Evolutionary conservation across 2,797 vertebrate genomes (phyloP).

Genomic region (Pseudocheirus occidentalis): DNA sequence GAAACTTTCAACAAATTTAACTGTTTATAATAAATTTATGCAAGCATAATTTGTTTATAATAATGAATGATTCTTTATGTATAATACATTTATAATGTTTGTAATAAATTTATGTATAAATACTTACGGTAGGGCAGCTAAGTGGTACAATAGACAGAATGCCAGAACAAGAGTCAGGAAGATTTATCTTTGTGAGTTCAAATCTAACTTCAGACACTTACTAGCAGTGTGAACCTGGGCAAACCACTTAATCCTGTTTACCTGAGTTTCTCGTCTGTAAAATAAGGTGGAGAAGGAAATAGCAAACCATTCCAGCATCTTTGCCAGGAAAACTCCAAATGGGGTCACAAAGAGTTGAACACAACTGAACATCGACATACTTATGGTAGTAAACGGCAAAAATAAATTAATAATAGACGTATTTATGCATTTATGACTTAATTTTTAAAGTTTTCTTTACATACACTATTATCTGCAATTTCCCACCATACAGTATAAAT

Average conservation of each 20-base stretch:
- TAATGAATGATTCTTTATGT: too few relatives aligned
- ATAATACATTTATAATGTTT: neutral
- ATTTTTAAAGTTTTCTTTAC: neutral
- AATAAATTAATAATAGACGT: neutral
- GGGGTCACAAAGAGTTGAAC: neutral
- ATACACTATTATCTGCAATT: neutral
- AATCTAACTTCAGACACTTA: neutral
- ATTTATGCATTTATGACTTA: neutral
- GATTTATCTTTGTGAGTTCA: neutral
- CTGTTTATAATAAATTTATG: neutral
- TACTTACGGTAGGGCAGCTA: neutral
- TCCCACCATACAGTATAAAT: neutral
- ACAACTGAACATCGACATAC: neutral
- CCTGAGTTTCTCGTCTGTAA: neutral
- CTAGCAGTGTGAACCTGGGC: neutral
- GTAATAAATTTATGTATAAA: neutral
- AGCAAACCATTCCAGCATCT: neutral
- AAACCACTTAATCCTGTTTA: neutral
- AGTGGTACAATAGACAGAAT: neutral
- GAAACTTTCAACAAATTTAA: neutral
- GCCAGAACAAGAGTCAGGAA: neutral
- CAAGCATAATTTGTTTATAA: too few relatives aligned
- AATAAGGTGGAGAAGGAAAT: neutral
- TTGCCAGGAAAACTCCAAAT: neutral
- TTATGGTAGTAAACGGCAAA: neutral